A percentile compares a stretch with the other conserved stretches of the same genome.
Conservation (phyloP, 2,113 vertebrate genomes). For the Hippocampus guttulatus region DNA sequence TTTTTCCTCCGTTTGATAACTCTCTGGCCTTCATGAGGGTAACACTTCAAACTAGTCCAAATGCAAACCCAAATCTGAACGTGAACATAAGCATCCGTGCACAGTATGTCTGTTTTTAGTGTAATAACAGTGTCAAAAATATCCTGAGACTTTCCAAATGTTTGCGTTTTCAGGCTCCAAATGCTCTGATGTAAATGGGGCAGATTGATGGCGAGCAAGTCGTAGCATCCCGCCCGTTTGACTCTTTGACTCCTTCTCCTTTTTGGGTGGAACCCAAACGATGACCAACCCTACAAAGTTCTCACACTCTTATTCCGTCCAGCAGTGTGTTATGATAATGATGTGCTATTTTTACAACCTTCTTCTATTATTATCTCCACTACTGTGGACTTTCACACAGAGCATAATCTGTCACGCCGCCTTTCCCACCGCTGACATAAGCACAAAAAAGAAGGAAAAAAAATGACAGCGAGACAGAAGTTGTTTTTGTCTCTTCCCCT, state of each 20-base stretch:
- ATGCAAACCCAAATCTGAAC: not conserved
- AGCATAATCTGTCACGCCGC: slow-evolving; percentile 40
- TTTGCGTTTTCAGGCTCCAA: not conserved
- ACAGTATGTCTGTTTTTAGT: not conserved
- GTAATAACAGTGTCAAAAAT: not conserved
- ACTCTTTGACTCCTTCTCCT: slow-evolving; percentile 29
- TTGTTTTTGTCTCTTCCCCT: slow-evolving; percentile 63
- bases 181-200: slow-evolving; percentile 29
- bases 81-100: not conserved
- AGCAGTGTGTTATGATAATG: slow-evolving; percentile 6
- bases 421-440: slow-evolving; percentile 49
- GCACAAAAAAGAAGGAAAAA: slow-evolving; percentile 13
- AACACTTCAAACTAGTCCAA: too few species aligned
- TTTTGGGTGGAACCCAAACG: slow-evolving; percentile 36
- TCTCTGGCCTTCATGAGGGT: not conserved
- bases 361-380: slow-evolving; percentile 1
- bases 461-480: slow-evolving; percentile 66
- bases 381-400: slow-evolving; percentile 26
- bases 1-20: not conserved
- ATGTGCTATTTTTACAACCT: not conserved
- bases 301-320: slow-evolving; percentile 15
- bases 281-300: slow-evolving; percentile 24
- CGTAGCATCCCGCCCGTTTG: slow-evolving; percentile 32
- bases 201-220: slow-evolving; percentile 68
- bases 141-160: slow-evolving; percentile 3